A percentile compares a stretch with the other conserved stretches of the same genome.
Conservation (phyloP, 2,797 vertebrate genomes). For the Notamacropus eugenii region DNA sequence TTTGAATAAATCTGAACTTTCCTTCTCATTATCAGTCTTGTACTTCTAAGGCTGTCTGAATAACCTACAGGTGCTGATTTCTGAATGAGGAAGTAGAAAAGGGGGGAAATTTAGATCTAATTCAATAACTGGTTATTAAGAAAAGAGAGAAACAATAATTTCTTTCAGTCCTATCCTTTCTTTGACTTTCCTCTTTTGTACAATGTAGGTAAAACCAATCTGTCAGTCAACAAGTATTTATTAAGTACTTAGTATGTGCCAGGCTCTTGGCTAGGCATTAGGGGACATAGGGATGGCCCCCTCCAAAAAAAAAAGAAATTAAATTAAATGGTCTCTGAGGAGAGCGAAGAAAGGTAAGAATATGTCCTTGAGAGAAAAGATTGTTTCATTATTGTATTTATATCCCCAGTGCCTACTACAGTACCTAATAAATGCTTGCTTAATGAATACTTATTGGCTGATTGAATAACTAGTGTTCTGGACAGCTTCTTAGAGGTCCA, state of each 20-base stretch:
- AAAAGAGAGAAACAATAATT: background rate
- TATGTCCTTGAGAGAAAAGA: background rate
- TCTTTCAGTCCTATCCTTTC: background rate
- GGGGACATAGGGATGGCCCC: background rate
- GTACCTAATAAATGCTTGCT: background rate
- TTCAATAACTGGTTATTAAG: background rate
- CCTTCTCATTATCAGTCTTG: background rate
- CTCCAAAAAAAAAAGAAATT: background rate
- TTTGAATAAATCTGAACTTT: background rate
- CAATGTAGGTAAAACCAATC: background rate
- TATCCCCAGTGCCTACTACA: background rate
- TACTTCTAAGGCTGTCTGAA: background rate
- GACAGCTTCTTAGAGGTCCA: background rate
- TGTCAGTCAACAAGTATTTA: background rate
- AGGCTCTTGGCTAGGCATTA: background rate
- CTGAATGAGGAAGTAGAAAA: background rate
- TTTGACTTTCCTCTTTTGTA: background rate
- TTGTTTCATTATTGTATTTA: background rate
- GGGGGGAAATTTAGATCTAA: background rate
- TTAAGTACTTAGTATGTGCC: background rate
- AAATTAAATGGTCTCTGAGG: background rate
- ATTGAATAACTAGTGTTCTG: background rate
- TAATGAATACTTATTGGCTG: background rate
- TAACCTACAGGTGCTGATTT: background rate
- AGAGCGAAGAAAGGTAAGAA: background rate